Evolutionary conservation across 2,797 vertebrate genomes (phyloP).

Genomic region (Bryconaethiops microstoma): DNA sequence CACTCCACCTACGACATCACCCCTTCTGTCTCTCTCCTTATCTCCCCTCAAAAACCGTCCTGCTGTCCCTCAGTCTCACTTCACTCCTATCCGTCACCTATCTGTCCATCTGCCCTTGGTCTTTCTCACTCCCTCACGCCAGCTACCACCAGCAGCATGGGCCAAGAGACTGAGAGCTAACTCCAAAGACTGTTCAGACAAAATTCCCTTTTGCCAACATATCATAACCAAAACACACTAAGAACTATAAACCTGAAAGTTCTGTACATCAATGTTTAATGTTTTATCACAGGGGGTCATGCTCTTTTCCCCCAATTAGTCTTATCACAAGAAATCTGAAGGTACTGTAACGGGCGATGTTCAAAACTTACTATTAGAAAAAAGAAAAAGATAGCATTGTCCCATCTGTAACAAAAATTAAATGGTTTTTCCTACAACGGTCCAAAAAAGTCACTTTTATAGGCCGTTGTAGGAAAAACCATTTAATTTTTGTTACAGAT

Average conservation of each 20-base stretch:
- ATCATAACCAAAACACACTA: background rate
- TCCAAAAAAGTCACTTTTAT: too few relatives aligned
- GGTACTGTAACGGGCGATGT: too few relatives aligned
- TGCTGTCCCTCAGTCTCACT: slow-evolving; percentile 44
- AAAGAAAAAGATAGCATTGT: too few relatives aligned
- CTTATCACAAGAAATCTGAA: background rate
- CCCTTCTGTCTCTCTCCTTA: slow-evolving; percentile 28
- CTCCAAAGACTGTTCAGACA: background rate
- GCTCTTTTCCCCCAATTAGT: background rate
- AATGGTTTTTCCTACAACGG: too few relatives aligned
- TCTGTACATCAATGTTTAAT: background rate
- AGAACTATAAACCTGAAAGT: background rate
- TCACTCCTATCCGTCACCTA: slow-evolving; percentile 31
- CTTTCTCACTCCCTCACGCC: slow-evolving; percentile 10
- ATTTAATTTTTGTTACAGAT: too few relatives aligned
- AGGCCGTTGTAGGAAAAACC: too few relatives aligned
- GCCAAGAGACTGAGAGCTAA: slow-evolving; percentile 2
- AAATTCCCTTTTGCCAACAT: background rate
- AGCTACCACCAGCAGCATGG: background rate
- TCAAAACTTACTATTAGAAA: too few relatives aligned
- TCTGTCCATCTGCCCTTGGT: slow-evolving; percentile 42
- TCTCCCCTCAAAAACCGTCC: slow-evolving; percentile 25
- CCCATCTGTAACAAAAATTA: too few relatives aligned
- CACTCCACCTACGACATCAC: slow-evolving; percentile 32
- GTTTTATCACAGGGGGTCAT: background rate